Evolutionary conservation across 2,113 vertebrate species (phyloP).

Genomic region (Paradoxurus hermaphroditus): DNA sequence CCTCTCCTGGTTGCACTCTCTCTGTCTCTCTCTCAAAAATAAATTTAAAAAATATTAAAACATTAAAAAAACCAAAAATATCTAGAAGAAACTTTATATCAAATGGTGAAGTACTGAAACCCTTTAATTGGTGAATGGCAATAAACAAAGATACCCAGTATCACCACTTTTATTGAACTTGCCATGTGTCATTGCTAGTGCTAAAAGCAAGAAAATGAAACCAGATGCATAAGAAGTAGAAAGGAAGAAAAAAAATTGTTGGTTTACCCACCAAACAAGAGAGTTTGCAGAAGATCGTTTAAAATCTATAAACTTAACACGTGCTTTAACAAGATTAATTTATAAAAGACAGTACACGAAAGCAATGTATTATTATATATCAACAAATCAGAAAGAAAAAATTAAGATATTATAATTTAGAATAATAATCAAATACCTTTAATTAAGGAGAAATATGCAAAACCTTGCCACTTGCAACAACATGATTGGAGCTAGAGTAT

Average conservation of each 20-base stretch:
- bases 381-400: not conserved
- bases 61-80: not conserved
- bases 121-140: not conserved
- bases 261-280: not conserved
- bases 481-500: too few relatives aligned
- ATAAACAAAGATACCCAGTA: not conserved
- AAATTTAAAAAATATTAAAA: too few relatives aligned
- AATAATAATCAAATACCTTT: not conserved
- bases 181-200: not conserved
- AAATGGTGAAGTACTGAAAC: not conserved
- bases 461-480: not conserved
- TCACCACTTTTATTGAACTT: not conserved
- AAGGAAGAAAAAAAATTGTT: not conserved
- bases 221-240: not conserved
- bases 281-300: not conserved
- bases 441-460: not conserved
- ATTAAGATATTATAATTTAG: not conserved
- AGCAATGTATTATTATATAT: not conserved
- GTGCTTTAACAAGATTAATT: not conserved
- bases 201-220: not conserved
- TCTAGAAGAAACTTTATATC: not conserved
- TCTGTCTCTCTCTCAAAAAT: too few relatives aligned
- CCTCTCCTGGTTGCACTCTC: too few relatives aligned
- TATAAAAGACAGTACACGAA: not conserved
- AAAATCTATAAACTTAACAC: not conserved